Evolutionary conservation across 2,888 invertebrate species (phyloP), one percentile per base, ranked within the genome.

Genomic region (Allolobophora icterica): DNA sequence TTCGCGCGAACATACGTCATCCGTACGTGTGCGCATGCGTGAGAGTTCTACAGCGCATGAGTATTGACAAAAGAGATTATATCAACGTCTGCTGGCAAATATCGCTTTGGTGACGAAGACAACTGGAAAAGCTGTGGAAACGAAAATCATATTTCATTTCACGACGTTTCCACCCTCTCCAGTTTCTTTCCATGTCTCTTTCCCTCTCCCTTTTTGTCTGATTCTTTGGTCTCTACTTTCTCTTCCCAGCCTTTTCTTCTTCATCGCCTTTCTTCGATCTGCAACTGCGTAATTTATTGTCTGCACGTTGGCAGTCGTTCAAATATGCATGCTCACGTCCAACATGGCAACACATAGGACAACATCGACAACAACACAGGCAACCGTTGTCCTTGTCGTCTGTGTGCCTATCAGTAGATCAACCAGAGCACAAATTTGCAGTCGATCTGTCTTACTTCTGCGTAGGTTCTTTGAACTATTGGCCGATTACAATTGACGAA

Each of bases 381-480:
- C 71, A 71, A 71, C 71, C 71, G 71, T 71, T 71, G n/a, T 71
- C 71, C 71, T 71, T 71, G 71, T 71, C n/a, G 71, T 71, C 71
- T 71, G 71, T 71, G 71, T 71, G n/a, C 71, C 71, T 30, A 71
- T 71, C 71, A n/a, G 71, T 71, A 71, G 71, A 71, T 71, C 71
- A 71, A 71, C n/a, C 71, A 71, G 71, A 71, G n/a, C 71, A n/a
- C 71, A 71, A 71, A 71, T 71, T 71, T 71, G n/a, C 71, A 71
- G 71, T 71, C 71, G 30, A 71, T 71, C 13, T 71, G n/a, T 71
- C 71, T 71, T 71, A 30, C 71, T 71, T 71, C 71, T n/a, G 71
- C 71, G 5, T n/a, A 71, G 8, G n/a, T 11, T n/a, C 71, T n/a
- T n/a, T n/a, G 71, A 71, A 71, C 71, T 52, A 52, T 24, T 52